A percentile compares a stretch with the other conserved stretches of the same genome.
These are phyloP conservation scores for Hydractinia echinata DNA, from an alignment of 30 jellyfish, hydroid and myxozoan species.

Conservation along the genomic window DNA sequence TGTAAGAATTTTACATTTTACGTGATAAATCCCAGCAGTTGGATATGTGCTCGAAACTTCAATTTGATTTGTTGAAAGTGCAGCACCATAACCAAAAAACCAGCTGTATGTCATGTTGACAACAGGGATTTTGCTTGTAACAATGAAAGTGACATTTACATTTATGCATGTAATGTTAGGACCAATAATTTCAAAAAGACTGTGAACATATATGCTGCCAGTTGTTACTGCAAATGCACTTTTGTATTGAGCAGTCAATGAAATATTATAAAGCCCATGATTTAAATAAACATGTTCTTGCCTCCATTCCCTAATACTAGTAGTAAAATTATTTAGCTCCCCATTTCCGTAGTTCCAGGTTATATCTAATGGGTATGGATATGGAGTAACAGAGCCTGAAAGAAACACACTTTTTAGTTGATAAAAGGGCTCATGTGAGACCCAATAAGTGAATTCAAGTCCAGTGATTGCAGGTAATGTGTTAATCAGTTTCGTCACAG, in stretches of 20 bases:
- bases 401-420: not conserved
- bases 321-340: not conserved
- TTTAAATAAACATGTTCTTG: not conserved
- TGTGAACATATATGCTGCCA: not conserved
- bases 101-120: not conserved
- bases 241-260: constrained; percentile 4
- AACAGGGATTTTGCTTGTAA: not conserved
- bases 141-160: not conserved
- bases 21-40: not conserved
- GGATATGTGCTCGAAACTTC: not conserved
- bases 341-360: not conserved
- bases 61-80: not conserved
- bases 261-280: not conserved
- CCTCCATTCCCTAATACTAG: too few relatives aligned
- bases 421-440: not conserved
- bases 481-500: not conserved
- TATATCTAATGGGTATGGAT: not conserved
- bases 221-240: not conserved
- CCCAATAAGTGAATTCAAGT: not conserved
- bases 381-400: not conserved
- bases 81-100: not conserved
- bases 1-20: not conserved
- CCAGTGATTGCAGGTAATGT: constrained; percentile 18
- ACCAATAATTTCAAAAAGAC: not conserved
- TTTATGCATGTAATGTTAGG: not conserved